Conservation (phyloP, 2,888 invertebrate genomes). For the Cyclophora punctaria region DNA sequence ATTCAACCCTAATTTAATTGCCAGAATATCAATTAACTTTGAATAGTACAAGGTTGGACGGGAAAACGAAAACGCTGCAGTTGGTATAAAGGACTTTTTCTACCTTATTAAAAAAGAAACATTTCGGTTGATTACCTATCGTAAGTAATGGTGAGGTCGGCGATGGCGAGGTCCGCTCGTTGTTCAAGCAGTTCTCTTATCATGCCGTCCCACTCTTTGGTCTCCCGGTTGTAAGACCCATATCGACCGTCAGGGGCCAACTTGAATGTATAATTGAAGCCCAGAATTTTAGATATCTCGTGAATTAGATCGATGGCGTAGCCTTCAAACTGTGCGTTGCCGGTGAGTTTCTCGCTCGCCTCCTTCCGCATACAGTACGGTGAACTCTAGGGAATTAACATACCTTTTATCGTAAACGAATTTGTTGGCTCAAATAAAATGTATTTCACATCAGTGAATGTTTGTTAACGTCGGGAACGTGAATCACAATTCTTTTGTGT, state of each 20-base stretch:
- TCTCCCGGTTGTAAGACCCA: slow-evolving; percentile 86
- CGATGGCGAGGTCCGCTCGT: slow-evolving; percentile 95
- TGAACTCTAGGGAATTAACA: slow-evolving; percentile 80
- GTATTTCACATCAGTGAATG: not conserved
- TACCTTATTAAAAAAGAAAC: not conserved
- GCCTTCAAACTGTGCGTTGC: slow-evolving; percentile 95
- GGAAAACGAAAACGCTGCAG: too few species aligned
- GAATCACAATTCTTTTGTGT: too few species aligned
- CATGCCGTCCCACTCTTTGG: slow-evolving; percentile 95
- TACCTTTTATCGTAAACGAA: not conserved
- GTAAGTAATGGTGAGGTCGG: slow-evolving; percentile 97
- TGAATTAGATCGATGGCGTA: slow-evolving; percentile 95
- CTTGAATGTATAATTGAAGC: slow-evolving; percentile 91
- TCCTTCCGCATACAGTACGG: slow-evolving; percentile 97
- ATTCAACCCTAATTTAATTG: too few species aligned
- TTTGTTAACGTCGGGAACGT: not conserved
- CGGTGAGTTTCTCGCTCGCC: slow-evolving; percentile 86
- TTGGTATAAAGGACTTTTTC: too few species aligned
- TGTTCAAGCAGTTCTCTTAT: slow-evolving; percentile 90
- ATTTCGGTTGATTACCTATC: slow-evolving; percentile 79
- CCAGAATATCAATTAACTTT: too few species aligned
- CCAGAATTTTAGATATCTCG: slow-evolving; percentile 90
- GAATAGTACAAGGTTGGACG: too few species aligned
- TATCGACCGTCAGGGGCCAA: slow-evolving; percentile 90
- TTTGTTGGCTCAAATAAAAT: not conserved